Evolutionary conservation across 1,140 invertebrate species (phyloP).

Genomic region (Rhagoletis zephyria): DNA sequence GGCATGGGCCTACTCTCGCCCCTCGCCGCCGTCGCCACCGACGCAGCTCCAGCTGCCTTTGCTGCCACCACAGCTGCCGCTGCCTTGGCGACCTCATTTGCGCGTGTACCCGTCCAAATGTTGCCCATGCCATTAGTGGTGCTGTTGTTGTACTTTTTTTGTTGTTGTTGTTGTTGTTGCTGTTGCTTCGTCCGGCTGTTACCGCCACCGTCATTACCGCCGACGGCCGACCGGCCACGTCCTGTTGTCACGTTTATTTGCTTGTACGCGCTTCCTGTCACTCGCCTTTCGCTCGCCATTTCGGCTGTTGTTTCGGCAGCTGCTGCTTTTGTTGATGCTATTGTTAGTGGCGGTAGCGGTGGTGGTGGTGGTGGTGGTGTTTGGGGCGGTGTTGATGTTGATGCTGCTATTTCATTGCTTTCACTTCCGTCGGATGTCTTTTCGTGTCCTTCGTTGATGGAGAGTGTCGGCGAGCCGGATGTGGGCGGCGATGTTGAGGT

Average conservation of each 20-base stretch:
- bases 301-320: conserved; percentile 9
- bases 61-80: conserved; percentile 54
- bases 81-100: conserved; percentile 53
- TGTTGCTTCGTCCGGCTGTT: conserved; percentile 54
- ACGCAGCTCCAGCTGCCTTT: conserved; percentile 45
- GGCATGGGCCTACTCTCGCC: conserved; percentile 56
- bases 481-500: conserved; percentile 58
- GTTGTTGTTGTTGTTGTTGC: conserved; percentile 44
- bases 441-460: conserved; percentile 45
- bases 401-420: conserved; percentile 13
- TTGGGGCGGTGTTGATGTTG: neutral
- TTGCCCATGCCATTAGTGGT: conserved; percentile 24
- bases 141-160: conserved; percentile 50
- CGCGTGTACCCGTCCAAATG: conserved; percentile 52
- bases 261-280: conserved; percentile 56
- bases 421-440: conserved; percentile 42
- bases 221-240: conserved; percentile 6
- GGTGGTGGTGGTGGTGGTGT: too few relatives aligned
- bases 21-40: conserved; percentile 58
- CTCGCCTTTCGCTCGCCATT: conserved; percentile 30
- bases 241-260: conserved; percentile 48
- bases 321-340: neutral
- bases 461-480: conserved; percentile 65
- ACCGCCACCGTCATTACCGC: conserved; percentile 54
- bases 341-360: neutral